These are phyloP conservation scores for Pollachius pollachius DNA, from an alignment of 2,113 vertebrate genomes.

Conservation along the genomic window DNA sequence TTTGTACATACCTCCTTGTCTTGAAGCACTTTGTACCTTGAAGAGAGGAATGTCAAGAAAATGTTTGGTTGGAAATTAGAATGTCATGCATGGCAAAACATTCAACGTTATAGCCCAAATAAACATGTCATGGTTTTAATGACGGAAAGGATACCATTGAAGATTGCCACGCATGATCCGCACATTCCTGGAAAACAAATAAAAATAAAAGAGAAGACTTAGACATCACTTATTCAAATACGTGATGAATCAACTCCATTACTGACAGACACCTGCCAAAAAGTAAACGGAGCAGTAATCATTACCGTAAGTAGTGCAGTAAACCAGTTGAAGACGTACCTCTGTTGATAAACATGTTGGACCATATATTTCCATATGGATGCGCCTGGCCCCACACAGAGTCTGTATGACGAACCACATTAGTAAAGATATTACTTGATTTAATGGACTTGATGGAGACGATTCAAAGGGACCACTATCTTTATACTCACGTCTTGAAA, in stretches of 20 bases:
- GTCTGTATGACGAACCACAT: slow-evolving; percentile 41
- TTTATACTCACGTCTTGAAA: slow-evolving; percentile 67
- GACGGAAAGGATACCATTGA: slow-evolving; percentile 74
- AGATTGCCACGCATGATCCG: slow-evolving; percentile 72
- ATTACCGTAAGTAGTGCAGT: too few species aligned
- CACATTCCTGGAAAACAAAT: slow-evolving; percentile 60
- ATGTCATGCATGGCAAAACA: neutral
- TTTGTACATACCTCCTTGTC: slow-evolving; percentile 67
- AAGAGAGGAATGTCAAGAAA: slow-evolving; percentile 50
- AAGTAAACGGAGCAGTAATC: too few species aligned
- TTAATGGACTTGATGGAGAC: neutral
- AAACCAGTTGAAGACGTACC: slow-evolving; percentile 42
- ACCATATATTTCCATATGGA: slow-evolving; percentile 75
- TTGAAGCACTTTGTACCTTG: slow-evolving; percentile 73
- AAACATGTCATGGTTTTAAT: neutral
- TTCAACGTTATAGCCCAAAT: neutral
- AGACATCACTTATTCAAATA: neutral
- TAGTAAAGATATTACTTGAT: neutral
- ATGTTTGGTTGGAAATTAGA: neutral
- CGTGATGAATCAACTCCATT: too few species aligned
- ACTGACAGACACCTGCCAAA: too few species aligned
- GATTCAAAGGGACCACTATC: neutral
- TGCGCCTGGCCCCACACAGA: slow-evolving; percentile 73
- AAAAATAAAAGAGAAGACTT: neutral
- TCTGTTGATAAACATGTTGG: slow-evolving; percentile 70